phyloP scores from a whole-genome alignment of 1,140 invertebrate species.

The Dryas iulia region DNA sequence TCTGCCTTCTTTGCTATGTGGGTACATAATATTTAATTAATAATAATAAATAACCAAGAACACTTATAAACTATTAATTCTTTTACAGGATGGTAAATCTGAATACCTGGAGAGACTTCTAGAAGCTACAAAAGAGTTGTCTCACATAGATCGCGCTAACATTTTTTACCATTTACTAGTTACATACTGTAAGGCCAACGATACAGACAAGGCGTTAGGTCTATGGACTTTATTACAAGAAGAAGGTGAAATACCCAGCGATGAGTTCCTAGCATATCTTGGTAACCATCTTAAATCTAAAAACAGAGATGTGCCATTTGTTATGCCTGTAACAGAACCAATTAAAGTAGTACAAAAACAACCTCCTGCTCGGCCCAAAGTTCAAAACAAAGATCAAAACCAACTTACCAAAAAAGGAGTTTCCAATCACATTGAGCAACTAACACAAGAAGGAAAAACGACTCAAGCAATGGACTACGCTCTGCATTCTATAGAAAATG shows the following conservation, averaged over 20 bases:
- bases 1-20: too few species aligned
- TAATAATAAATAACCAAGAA: too few species aligned
- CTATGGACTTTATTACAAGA: constrained; percentile 92
- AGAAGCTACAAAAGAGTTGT: constrained; percentile 87
- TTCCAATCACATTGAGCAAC: constrained; percentile 45
- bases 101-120: constrained; percentile 86
- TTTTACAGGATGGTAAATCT: constrained; percentile 82
- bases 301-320: constrained; percentile 85
- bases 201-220: constrained; percentile 86
- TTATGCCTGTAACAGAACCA: constrained; percentile 64
- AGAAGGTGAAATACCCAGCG: constrained; percentile 86
- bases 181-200: constrained; percentile 84
- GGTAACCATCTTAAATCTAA: constrained; percentile 84
- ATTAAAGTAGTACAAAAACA: constrained; percentile 20
- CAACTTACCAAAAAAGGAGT: constrained; percentile 44
- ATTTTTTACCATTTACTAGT: constrained; percentile 87
- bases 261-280: constrained; percentile 84
- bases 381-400: constrained; percentile 28
- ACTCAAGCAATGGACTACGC: constrained; percentile 78
- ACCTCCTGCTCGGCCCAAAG: constrained; percentile 4
- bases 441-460: constrained; percentile 72
- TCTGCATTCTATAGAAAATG: constrained; percentile 55
- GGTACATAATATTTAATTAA: neutral
- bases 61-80: neutral
- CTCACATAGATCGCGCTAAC: constrained; percentile 86